Evolutionary conservation across 2,888 invertebrate genomes (phyloP), one percentile per base, ranked within the genome.

Genomic region (Hypercompe scribonia): DNA sequence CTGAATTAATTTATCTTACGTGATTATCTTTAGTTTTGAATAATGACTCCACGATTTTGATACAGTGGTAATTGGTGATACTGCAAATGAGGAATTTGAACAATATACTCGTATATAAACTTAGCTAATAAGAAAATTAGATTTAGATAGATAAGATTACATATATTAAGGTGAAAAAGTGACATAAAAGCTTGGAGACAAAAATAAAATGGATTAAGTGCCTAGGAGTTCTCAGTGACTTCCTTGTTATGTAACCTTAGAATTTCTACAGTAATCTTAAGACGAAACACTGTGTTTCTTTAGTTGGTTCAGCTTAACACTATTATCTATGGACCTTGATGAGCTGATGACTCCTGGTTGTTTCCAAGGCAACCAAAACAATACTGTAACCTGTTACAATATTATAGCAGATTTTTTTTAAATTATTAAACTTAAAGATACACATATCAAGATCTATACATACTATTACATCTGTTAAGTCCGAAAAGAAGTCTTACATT

Each of bases 21-120:
- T 76, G 81, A 84, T 82, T 73, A 82, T 84, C 84, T 84, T 75
- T 78, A 70, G 73, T 79, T 84, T 81, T 78, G 80, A 82, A 84
- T 84, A 84, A 84, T 80, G 73, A 63, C 50, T 76, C 81, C 84
- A 84, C 84, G 82, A 81, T 80, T 80, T 80, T 84, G 76, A 72
- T 72, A 72, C 70, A 70, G 21, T 70, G 58, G 74, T 76, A 76
- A 78, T 76, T 76, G 72, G 72, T 61, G 65, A 65, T 70, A 18
- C 7, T 67, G 58, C 65, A 64, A 75, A 72, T 75, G 58, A 63
- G 50, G 15, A n/a, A 63, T 21, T 73, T 58, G 39, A 28, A 65
- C 66, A n/a, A n/a, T n/a, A n/a, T n/a, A n/a, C n/a, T n/a, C n/a
- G n/a, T n/a, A n/a, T 68, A 72, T 66, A 71, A 42, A 39, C n/a